Base-by-base conservation (phyloP, 2,888 invertebrate species). In the Carabus problematicus region DNA sequence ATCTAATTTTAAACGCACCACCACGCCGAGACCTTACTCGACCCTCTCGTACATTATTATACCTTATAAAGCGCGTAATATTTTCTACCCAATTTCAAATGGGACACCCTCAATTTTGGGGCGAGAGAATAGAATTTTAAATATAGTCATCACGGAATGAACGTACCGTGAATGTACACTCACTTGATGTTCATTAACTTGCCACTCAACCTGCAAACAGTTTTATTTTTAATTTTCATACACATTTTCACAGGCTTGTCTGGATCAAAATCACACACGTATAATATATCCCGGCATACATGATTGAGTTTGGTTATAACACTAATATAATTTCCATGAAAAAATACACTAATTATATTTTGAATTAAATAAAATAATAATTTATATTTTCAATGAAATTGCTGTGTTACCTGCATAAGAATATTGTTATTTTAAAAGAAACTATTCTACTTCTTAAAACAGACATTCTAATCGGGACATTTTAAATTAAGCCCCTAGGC, bases 1-100 rank as follows among this genome's bases (percentile, higher is more conserved):
- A 66, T 66, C 66, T 66, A 66, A 66, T 66, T 66, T 66, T 59
- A 66, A 66, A 66, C 66, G 47, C 59, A 47, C 19, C 19, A 42
- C 8, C 29, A 19, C 42, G 42, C n/a, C 29, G 40, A 11, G 40
- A 16, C 9, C 60, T 18, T 12, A 39, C 45, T 55, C 39, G 55
- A 39, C 39, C 41, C 66, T 39, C 66, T 14, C 47, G 47, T 66
- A 49, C 66, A 49, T 66, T 45, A 66, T 66, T 66, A 59, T 59
- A 49, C 64, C 58, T 64, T 64, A 64, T 64, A 59, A 66, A n/a
- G n/a, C 47, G 58, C 45, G 59, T 59, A 59, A 66, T 66, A 66
- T 58, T 66, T 66, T 59, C 59, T 66, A 66, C 59, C 66, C 59
- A 59, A 66, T 66, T 59, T 66, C 47, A 66, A 66, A 59, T 66